Evolutionary conservation across 2,113 vertebrate genomes (phyloP).

Genomic region (Maccullochella peelii): DNA sequence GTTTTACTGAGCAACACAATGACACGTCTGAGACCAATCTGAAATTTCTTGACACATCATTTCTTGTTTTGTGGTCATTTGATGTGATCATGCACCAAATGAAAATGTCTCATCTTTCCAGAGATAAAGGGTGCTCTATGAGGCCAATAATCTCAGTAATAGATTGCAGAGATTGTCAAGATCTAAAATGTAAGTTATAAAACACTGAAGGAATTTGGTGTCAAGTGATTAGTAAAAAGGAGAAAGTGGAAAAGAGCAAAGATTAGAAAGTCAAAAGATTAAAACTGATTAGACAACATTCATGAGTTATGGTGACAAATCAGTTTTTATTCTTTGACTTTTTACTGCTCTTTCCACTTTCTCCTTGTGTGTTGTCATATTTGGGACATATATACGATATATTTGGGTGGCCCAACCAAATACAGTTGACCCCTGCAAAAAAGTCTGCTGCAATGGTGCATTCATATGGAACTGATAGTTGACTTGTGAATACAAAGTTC

Average conservation of each 20-base stretch:
- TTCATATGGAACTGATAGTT: not conserved
- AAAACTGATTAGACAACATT: no score
- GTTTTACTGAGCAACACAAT: constrained; percentile 8
- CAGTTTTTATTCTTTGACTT: no score
- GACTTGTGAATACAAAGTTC: not conserved
- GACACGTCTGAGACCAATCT: not conserved
- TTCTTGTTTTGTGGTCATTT: not conserved
- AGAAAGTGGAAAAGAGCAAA: not conserved
- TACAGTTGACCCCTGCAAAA: not conserved
- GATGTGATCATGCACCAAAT: not conserved
- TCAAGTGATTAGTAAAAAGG: not conserved
- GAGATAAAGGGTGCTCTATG: not conserved
- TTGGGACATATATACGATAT: not conserved
- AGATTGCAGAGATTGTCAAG: not conserved
- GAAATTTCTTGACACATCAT: not conserved
- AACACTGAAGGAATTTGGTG: not conserved
- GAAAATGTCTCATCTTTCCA: not conserved
- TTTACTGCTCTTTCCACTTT: no score
- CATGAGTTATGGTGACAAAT: no score
- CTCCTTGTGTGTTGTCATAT: not conserved
- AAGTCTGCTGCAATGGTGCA: not conserved
- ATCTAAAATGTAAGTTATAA: not conserved
- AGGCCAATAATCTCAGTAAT: not conserved
- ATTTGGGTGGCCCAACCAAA: not conserved
- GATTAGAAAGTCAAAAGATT: not conserved